Evolutionary conservation across 2,888 invertebrate species (phyloP), one percentile per base, ranked within the genome.

Genomic region (Dioctria linearis): DNA sequence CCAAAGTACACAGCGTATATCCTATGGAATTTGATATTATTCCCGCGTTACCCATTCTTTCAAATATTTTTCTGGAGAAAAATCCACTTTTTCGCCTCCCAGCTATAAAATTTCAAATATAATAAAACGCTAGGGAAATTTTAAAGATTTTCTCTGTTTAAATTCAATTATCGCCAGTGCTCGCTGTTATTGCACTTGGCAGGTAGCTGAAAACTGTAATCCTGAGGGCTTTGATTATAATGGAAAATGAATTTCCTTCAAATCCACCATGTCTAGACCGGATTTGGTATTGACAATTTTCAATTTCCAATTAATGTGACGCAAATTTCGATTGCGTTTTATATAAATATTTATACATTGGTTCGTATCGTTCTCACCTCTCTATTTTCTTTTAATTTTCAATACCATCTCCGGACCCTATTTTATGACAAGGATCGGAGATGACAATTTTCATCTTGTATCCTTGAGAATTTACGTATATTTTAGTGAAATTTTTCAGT

Each of bases 181-280:
- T 42, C 40, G 5, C 73, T 42, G 40, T 13, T 57, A 54, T 40
- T 73, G 73, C 73, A 73, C 13, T 57, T 59, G 40, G n/a, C 73
- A 73, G 73, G 73, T 73, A 57, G 25, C 25, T 25, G 25, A 42
- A 42, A n/a, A 42, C 42, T 40, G 59, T 73, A 40, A 40, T 59
- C 42, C 73, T 57, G 37, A 9, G 25, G 54, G 42, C 6, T 73
- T 42, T 25, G 57, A 51, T 57, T 25, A 25, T 25, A 25, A 25
- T 25, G 25, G 59, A 57, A 42, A 76, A 63, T 49, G 63, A 76
- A 63, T 63, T 76, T 63, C 76, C 49, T 46, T 61, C 9, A 49
- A 76, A 76, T 76, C 63, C 37, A 25, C 46, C 49, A 76, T 46
- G 76, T 76, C 76, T 76, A 76, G 76, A 76, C 76, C 76, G 76